Evolutionary conservation across 2,888 invertebrate genomes (phyloP).

Genomic region (Petrophora chlorosata): DNA sequence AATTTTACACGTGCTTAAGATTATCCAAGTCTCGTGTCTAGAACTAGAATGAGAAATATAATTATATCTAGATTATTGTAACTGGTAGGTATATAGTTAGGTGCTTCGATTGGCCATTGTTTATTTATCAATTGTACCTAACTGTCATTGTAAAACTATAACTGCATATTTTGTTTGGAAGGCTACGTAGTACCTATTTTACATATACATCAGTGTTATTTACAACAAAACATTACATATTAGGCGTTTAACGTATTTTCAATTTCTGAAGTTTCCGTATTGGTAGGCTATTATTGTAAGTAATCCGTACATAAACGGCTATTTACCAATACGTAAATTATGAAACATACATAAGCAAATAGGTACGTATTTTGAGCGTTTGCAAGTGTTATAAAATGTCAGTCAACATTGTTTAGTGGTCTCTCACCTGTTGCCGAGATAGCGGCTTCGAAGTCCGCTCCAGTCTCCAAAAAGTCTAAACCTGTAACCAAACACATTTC

Average conservation of each 20-base stretch:
- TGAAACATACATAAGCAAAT: slow-evolving; percentile 25
- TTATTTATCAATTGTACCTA: slow-evolving; percentile 5
- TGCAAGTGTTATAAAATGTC: slow-evolving; percentile 11
- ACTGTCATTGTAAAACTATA: too few relatives aligned
- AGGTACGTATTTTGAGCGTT: slow-evolving; percentile 17
- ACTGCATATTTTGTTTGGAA: too few relatives aligned
- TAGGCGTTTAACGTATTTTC: slow-evolving; percentile 4
- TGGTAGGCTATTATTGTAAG: slow-evolving; percentile 6
- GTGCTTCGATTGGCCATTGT: too few relatives aligned
- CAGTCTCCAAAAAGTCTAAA: slow-evolving; percentile 89
- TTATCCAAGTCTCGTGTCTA: too few relatives aligned
- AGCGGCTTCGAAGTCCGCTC: slow-evolving; percentile 89
- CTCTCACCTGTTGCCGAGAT: slow-evolving; percentile 87
- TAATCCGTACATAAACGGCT: slow-evolving; percentile 14
- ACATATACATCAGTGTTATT: background rate
- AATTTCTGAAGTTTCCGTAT: slow-evolving; percentile 16
- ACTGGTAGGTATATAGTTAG: too few relatives aligned
- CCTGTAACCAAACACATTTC: slow-evolving; percentile 77
- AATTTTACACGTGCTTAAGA: too few relatives aligned
- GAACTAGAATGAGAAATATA: too few relatives aligned
- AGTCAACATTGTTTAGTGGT: slow-evolving; percentile 9
- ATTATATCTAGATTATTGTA: too few relatives aligned
- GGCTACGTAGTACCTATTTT: too few relatives aligned
- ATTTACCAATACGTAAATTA: slow-evolving; percentile 21
- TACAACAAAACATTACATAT: background rate